Conservation (phyloP, 1,140 invertebrate species). For the Phthorimaea operculella region DNA sequence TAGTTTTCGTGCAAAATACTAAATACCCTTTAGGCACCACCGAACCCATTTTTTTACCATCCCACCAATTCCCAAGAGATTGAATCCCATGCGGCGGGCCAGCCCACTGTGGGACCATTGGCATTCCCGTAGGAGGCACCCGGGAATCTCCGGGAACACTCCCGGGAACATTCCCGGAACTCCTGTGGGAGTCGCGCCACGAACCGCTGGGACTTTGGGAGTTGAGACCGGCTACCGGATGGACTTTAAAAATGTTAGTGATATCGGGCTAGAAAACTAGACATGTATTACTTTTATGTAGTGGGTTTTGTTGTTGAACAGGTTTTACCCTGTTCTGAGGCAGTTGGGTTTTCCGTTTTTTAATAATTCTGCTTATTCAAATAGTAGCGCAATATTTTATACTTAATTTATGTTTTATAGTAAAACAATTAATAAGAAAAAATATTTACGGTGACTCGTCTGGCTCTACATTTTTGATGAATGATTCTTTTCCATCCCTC, state of each 20-base stretch:
- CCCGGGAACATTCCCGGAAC: conserved; percentile 33
- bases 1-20: too few relatives aligned
- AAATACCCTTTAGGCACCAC: too few relatives aligned
- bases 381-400: too few relatives aligned
- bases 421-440: too few relatives aligned
- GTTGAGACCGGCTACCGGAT: background rate
- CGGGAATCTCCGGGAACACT: conserved; percentile 19
- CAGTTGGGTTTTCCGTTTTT: too few relatives aligned
- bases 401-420: too few relatives aligned
- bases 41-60: conserved; percentile 45
- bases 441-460: too few relatives aligned
- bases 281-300: background rate
- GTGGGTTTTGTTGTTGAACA: too few relatives aligned
- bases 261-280: background rate
- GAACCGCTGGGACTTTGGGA: background rate
- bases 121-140: conserved; percentile 12
- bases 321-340: too few relatives aligned
- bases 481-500: too few relatives aligned
- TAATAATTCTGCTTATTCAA: too few relatives aligned
- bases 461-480: too few relatives aligned
- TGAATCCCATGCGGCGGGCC: conserved; percentile 55
- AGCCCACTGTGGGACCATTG: conserved; percentile 23
- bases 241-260: background rate
- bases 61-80: conserved; percentile 59
- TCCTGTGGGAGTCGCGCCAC: background rate